Evolutionary conservation across 2,797 vertebrate species (phyloP), one percentile per base, ranked within the genome.

Genomic region (Gallinago stenura): DNA sequence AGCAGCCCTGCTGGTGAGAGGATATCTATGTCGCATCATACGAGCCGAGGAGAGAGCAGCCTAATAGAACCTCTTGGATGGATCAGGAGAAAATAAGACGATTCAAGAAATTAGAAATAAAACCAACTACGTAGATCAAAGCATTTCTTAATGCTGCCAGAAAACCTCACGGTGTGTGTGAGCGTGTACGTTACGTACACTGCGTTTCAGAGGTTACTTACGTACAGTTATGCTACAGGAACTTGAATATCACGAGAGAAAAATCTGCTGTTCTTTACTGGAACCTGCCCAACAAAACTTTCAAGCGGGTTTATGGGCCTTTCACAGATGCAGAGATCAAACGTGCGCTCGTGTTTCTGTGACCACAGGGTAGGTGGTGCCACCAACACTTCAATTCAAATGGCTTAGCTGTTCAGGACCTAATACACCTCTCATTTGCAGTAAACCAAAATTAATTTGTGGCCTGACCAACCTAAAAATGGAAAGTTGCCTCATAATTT

Each of bases 331-430:
- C 19, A 35, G 50, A 92, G 60, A 82, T 45, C 46, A 62, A 73
- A 22, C 6, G 9, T 39, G 43, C 9, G 1, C 7, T 65, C 19
- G 6, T 0, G 0, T 57, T 46, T 83, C 65, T 68, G 70, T 41
- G 26, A 37, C 50, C 1, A 1, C 22, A 46, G 12, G 28, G 30
- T 25, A 56, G 21, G 28, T 15, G 60, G 28, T 15, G 60, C 46
- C 53, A 46, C 43, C 43, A 80, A 20, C 21, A 7, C 37, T n/a
- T 58, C 15, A 19, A 48, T 64, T 77, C 64, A 80, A 35, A 72
- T 11, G 4, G 17, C 48, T 57, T 22, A 11, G 61, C 16, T 61
- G 25, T 87, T 75, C 70, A 70, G 41, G 41, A 51, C n/a, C 9
- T 54, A 45, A 65, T 15, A 39, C 19, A 60, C 46, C 25, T 15